These are phyloP conservation scores for Syngnathus scovelli DNA, from an alignment of 2,113 vertebrate species.

Conservation along the genomic window DNA sequence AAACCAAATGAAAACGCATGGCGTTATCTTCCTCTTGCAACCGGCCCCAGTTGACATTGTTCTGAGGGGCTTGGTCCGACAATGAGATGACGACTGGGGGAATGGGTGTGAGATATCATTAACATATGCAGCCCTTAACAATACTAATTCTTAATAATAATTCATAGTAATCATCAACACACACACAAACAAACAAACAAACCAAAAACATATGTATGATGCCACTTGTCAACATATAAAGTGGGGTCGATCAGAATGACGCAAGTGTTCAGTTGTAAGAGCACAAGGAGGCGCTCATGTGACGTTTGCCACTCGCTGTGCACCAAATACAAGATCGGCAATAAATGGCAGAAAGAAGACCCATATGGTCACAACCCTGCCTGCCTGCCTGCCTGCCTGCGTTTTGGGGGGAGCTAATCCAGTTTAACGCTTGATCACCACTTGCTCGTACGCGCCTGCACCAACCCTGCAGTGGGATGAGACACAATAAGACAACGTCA, in stretches of 20 bases:
- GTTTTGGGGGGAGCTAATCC: slow-evolving; percentile 6
- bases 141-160: background rate
- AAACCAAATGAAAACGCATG: background rate
- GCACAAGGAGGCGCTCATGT: slow-evolving; percentile 47
- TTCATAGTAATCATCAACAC: too few relatives aligned
- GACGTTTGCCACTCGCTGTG: slow-evolving; percentile 7
- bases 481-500: background rate
- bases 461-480: slow-evolving; percentile 71
- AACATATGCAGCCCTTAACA: background rate
- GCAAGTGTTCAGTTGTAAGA: slow-evolving; percentile 16
- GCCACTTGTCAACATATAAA: background rate
- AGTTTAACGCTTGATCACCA: slow-evolving; percentile 80
- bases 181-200: background rate
- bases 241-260: background rate
- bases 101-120: background rate
- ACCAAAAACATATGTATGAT: background rate
- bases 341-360: slow-evolving; percentile 28
- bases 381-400: background rate
- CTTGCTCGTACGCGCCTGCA: slow-evolving; percentile 93
- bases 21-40: slow-evolving; percentile 6
- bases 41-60: background rate
- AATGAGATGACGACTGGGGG: background rate
- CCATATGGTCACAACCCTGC: slow-evolving; percentile 14
- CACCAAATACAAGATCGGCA: slow-evolving; percentile 10
- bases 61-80: background rate